phyloP scores from a whole-genome alignment of 37 sponge, comb jelly and placozoan species.

The Lycopodina hypogea region DNA sequence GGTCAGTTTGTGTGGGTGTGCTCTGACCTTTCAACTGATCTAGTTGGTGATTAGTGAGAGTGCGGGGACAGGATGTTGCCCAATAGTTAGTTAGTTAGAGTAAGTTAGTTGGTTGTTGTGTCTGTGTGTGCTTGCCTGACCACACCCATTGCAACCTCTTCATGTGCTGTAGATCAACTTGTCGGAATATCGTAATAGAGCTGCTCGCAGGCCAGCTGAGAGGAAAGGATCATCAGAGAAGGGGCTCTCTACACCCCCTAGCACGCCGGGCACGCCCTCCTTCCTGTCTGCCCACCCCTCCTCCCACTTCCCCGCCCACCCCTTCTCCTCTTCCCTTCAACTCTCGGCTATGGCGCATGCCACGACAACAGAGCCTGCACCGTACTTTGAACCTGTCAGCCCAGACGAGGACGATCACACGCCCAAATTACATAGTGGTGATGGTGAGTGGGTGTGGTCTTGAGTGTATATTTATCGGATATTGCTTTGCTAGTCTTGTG shows the following conservation, averaged over 20 bases:
- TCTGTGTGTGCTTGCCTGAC: too few relatives aligned
- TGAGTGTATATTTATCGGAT: neutral
- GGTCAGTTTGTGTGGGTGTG: neutral
- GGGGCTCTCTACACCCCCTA: slow-evolving; percentile 17
- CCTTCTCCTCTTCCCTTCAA: neutral
- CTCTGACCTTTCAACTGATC: too few relatives aligned
- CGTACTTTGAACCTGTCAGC: slow-evolving; percentile 41
- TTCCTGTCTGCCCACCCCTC: slow-evolving; percentile 6
- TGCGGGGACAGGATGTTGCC: too few relatives aligned
- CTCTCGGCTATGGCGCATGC: neutral
- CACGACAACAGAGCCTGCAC: neutral
- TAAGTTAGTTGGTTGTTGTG: too few relatives aligned
- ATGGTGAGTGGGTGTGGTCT: slow-evolving; percentile 11
- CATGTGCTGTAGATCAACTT: slow-evolving; percentile 39
- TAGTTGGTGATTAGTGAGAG: too few relatives aligned
- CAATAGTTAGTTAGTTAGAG: too few relatives aligned
- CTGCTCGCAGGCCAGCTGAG: slow-evolving; percentile 30
- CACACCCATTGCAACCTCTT: too few relatives aligned
- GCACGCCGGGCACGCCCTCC: neutral
- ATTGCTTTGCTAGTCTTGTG: neutral
- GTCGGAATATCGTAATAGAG: slow-evolving; percentile 57
- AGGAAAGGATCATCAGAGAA: slow-evolving; percentile 7
- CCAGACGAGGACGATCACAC: slow-evolving; percentile 33
- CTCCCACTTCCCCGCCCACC: neutral
- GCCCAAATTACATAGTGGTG: neutral